These are phyloP conservation scores for Trichomalopsis sarcophagae DNA, from an alignment of 1,140 invertebrate species.

Conservation along the genomic window DNA sequence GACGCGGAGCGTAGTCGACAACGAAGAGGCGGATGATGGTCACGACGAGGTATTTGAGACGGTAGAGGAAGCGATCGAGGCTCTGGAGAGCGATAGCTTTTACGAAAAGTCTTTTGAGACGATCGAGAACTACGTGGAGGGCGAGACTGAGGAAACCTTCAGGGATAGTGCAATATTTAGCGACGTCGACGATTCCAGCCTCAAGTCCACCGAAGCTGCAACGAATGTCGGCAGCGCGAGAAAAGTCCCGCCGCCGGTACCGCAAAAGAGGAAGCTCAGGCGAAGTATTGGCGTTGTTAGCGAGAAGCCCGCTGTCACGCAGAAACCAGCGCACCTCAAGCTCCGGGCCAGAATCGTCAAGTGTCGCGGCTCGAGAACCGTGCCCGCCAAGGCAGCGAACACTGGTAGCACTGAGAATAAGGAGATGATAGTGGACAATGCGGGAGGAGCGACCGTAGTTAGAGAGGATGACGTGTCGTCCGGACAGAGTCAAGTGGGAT, in stretches of 20 bases:
- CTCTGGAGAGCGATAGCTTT: constrained; percentile 79
- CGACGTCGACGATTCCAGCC: constrained; percentile 78
- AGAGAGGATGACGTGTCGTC: constrained; percentile 67
- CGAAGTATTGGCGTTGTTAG: neutral
- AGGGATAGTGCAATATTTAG: constrained; percentile 91
- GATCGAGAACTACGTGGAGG: constrained; percentile 78
- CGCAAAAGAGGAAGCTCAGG: constrained; percentile 62
- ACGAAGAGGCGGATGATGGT: constrained; percentile 49
- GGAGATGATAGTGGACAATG: constrained; percentile 22
- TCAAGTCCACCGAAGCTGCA: constrained; percentile 45
- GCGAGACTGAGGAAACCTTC: constrained; percentile 79
- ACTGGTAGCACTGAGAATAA: neutral
- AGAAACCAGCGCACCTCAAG: constrained; percentile 66
- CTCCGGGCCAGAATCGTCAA: constrained; percentile 49
- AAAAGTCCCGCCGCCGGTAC: constrained; percentile 69
- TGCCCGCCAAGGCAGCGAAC: neutral
- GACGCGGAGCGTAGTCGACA: constrained; percentile 29
- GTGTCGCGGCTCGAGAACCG: constrained; percentile 21
- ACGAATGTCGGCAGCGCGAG: constrained; percentile 30
- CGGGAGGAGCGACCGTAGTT: constrained; percentile 31
- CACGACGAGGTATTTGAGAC: constrained; percentile 13
- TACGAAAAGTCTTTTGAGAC: constrained; percentile 87
- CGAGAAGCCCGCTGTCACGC: constrained; percentile 53
- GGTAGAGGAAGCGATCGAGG: constrained; percentile 59
- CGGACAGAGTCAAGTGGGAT: constrained; percentile 72